Evolutionary conservation across 2,888 invertebrate species (phyloP).

Genomic region (Luffia ferchaultella): DNA sequence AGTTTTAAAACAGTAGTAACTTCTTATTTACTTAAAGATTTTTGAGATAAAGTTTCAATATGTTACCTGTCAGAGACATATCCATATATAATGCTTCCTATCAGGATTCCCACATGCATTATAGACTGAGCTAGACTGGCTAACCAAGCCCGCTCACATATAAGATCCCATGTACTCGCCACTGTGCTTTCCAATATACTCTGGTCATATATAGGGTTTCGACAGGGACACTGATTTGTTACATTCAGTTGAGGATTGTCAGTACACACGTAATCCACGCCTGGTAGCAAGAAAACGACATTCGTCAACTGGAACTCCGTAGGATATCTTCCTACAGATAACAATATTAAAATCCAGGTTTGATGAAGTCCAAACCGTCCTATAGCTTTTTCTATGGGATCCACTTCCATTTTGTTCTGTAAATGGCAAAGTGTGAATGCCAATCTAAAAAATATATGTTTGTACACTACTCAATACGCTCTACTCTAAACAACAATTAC

Average conservation of each 20-base stretch:
- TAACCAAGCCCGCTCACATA: constrained; percentile 61
- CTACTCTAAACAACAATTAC: too few relatives aligned
- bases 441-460: too few relatives aligned
- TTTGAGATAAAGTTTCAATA: too few relatives aligned
- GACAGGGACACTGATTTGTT: constrained; percentile 47
- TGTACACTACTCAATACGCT: too few relatives aligned
- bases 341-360: constrained; percentile 50
- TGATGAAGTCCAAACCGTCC: constrained; percentile 66
- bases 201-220: constrained; percentile 58
- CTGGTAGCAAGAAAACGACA: constrained; percentile 64
- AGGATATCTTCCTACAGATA: constrained; percentile 59
- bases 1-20: too few relatives aligned
- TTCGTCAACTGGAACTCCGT: constrained; percentile 65
- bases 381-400: constrained; percentile 48
- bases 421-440: too few relatives aligned
- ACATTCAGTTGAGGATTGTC: constrained; percentile 31
- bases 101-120: constrained; percentile 62
- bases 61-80: constrained; percentile 54
- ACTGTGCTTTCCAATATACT: constrained; percentile 62
- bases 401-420: constrained; percentile 20
- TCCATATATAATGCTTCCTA: constrained; percentile 63
- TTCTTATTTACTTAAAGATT: too few relatives aligned
- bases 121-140: constrained; percentile 64
- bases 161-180: constrained; percentile 67
- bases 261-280: constrained; percentile 51